Percentiles rank a stretch among this genome's conserved stretches.
Evolutionary conservation across 2,888 invertebrate species (phyloP).

Genomic region (Cactoblastis cactorum): DNA sequence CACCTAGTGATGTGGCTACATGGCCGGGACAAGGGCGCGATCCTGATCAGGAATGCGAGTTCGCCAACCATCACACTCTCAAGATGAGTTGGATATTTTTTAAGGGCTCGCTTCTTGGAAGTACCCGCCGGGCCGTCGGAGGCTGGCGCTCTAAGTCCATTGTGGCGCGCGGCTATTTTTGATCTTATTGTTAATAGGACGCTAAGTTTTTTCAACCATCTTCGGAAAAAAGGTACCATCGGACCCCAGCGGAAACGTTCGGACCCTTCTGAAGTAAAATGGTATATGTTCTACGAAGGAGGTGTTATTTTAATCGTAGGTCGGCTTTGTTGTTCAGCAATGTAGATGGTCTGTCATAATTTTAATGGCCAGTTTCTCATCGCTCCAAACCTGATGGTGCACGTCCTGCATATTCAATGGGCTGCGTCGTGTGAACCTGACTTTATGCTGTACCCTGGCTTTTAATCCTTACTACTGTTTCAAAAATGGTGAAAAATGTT

Average conservation of each 20-base stretch:
- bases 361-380: slow-evolving; percentile 73
- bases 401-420: slow-evolving; percentile 63
- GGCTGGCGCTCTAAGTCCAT: slow-evolving; percentile 74
- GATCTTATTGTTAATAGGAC: slow-evolving; percentile 79
- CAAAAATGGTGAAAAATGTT: not conserved
- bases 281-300: slow-evolving; percentile 74
- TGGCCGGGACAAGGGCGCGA: slow-evolving; percentile 26
- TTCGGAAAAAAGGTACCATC: slow-evolving; percentile 74
- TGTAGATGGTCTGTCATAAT: slow-evolving; percentile 77
- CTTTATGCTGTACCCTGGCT: not conserved
- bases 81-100: slow-evolving; percentile 74
- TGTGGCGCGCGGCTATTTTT: slow-evolving; percentile 77
- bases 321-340: slow-evolving; percentile 75
- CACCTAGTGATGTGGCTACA: too few relatives aligned
- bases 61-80: slow-evolving; percentile 68
- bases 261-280: slow-evolving; percentile 75
- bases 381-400: slow-evolving; percentile 54
- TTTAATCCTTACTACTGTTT: not conserved
- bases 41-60: slow-evolving; percentile 56
- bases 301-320: slow-evolving; percentile 78
- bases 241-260: slow-evolving; percentile 77
- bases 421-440: slow-evolving; percentile 24
- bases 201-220: slow-evolving; percentile 72
- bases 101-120: slow-evolving; percentile 74
- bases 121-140: slow-evolving; percentile 60